Base-by-base conservation (phyloP, 2,797 vertebrate species). In the Gymnothorax reevesii region DNA sequence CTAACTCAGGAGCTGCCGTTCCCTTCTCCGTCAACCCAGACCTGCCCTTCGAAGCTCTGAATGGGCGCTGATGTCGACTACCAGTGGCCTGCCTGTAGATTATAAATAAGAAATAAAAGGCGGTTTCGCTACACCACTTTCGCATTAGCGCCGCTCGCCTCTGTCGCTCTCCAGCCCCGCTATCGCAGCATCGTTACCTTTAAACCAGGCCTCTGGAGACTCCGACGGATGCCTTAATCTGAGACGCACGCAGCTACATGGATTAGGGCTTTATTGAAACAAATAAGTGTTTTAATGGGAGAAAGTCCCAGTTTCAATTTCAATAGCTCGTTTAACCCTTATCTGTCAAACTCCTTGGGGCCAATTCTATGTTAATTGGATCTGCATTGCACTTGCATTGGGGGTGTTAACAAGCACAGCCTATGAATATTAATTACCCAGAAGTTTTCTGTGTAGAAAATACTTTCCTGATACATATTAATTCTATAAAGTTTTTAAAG, bases 31-130 rank as follows among this genome's bases (percentile, higher is more conserved):
- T 95, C 96, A 95, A 42, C 94, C 94, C 94, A 90, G 92, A 95
- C 91, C 91, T 90, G 90, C 92, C 90, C 94, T 90, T 93, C 94
- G 94, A 95, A 94, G 93, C 94, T 92, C 89, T 95, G 95, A 94
- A 95, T 94, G 94, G 97, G 94, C 92, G 87, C 94, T 94, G 94
- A 94, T 94, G 95, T 96, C 96, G 95, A 94, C 97, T 96, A 96
- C 92, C 94, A 92, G 92, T 94, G 93, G 89, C 91, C 95, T 94
- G 94, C 94, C 90, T 92, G 93, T 92, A 94, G 93, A 96, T 96
- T 95, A 98, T 97, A 96, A 98, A 98, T 98, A 97, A 98, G 95
- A 97, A 95, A 97, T 97, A 96, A 94, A 95, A 96, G 95, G 92
- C 92, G 92, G 95, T 95, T 94, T 95, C 92, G 91, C 94, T 94